A percentile compares a stretch with the other conserved stretches of the same genome.
These are phyloP conservation scores for Sipha flava DNA, from an alignment of 1,140 invertebrate genomes.

Conservation along the genomic window DNA sequence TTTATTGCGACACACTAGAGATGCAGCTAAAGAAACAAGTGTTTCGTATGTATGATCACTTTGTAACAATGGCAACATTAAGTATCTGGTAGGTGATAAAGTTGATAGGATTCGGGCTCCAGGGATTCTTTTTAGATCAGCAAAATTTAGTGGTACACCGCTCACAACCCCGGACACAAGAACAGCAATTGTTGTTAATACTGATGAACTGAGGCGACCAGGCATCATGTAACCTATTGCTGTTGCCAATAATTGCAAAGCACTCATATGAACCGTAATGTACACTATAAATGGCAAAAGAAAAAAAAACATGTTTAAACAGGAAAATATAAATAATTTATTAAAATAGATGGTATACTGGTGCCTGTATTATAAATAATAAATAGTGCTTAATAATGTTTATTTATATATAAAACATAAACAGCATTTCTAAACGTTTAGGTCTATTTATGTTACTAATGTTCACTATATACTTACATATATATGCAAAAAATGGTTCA, in stretches of 20 bases:
- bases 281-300: constrained; percentile 49
- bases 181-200: constrained; percentile 55
- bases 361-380: no score
- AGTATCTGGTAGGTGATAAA: constrained; percentile 58
- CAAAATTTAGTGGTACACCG: background rate
- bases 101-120: constrained; percentile 53
- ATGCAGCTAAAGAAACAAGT: constrained; percentile 49
- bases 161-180: constrained; percentile 51
- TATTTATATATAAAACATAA: background rate
- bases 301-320: no score
- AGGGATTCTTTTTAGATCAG: background rate
- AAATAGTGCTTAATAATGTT: background rate
- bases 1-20: constrained; percentile 57
- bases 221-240: constrained; percentile 57
- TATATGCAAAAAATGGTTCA: constrained; percentile 62
- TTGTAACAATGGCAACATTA: constrained; percentile 56
- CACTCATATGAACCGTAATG: constrained; percentile 70
- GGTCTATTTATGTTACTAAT: no score
- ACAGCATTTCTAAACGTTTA: background rate
- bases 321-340: no score
- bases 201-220: constrained; percentile 49
- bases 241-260: constrained; percentile 62
- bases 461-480: constrained; percentile 49
- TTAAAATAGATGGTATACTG: no score
- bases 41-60: constrained; percentile 57